phyloP scores from a whole-genome alignment of 2,888 invertebrate species.

The Nymphalis urticae region DNA sequence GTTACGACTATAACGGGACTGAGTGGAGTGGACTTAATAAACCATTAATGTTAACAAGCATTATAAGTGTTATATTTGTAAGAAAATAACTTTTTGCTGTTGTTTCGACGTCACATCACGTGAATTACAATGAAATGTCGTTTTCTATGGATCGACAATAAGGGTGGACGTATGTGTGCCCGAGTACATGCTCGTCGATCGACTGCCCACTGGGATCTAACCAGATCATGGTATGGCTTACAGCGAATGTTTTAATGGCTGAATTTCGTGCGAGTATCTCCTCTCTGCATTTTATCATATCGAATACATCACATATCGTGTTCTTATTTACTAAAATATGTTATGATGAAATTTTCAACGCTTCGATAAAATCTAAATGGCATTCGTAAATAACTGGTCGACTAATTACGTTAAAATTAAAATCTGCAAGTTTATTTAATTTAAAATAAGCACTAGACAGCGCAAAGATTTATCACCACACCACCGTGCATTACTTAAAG shows the following conservation, averaged over 20 bases:
- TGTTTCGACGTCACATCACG: no score
- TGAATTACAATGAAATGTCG: no score
- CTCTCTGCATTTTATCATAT: no score
- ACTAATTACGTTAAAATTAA: constrained; percentile 7
- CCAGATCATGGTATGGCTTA: no score
- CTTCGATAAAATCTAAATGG: constrained; percentile 12
- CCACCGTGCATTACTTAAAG: constrained; percentile 9
- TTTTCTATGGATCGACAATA: no score
- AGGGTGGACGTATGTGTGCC: no score
- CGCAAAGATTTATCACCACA: constrained; percentile 6
- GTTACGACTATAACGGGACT: constrained; percentile 16
- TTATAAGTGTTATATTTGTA: background rate
- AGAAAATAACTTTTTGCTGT: background rate
- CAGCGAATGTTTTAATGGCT: no score
- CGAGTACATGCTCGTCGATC: no score
- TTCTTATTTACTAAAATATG: no score
- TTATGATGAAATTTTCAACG: constrained; percentile 5
- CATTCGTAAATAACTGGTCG: background rate
- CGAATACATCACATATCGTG: no score
- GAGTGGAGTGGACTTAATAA: background rate
- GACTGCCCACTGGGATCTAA: no score
- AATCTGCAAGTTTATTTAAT: constrained; percentile 8
- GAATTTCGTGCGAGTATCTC: no score
- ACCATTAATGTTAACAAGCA: constrained; percentile 3
- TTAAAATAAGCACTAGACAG: constrained; percentile 6